Evolutionary conservation across 2,113 vertebrate species (phyloP), one percentile per base, ranked within the genome.

Genomic region (Erythrocercus mccallii): DNA sequence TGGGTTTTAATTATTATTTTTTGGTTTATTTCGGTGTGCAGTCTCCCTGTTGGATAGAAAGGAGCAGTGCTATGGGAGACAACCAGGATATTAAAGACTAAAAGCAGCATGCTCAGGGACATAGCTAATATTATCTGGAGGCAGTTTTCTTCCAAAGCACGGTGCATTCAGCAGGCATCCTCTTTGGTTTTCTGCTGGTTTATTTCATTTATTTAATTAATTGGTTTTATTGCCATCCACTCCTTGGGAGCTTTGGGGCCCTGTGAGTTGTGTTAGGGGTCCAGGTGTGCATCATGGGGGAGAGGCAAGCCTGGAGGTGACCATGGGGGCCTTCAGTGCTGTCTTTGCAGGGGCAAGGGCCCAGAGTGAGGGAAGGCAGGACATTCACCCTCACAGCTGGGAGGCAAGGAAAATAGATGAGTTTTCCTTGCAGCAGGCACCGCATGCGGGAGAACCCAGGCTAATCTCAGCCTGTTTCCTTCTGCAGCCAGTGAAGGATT

Each of bases 381-480:
- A 70, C 57, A 47, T 94, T 94, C 30, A 11, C 58, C 86, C 81
- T 76, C 18, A 2, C 2, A 23, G 38, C 57, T 61, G 48, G 76
- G 54, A 87, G 50, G 79, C 66, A 87, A 73, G 73, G 89, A 83
- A 81, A 86, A 89, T 15, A 70, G 47, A 82, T 85, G 92, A 62
- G 35, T 84, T 96, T 88, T 89, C 61, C 81, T 81, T 76, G 53
- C 7, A 2, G 72, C 12, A 4, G 38, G 73, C 18, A 0, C 87
- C 9, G 5, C 53, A 7, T 10, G 35, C 5, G 0, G 92, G 79
- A 90, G 70, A 77, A 92, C 38, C 35, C 3, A 1, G 54, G 71
- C 76, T 94, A 74, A 96, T 96, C 87, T 92, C 70, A 86, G 65
- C 79, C 81, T 57, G 56, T 81, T 95, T 94, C 87, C 85, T 92